Evolutionary conservation across 2,113 vertebrate genomes (phyloP).

Genomic region (Athene cunicularia): DNA sequence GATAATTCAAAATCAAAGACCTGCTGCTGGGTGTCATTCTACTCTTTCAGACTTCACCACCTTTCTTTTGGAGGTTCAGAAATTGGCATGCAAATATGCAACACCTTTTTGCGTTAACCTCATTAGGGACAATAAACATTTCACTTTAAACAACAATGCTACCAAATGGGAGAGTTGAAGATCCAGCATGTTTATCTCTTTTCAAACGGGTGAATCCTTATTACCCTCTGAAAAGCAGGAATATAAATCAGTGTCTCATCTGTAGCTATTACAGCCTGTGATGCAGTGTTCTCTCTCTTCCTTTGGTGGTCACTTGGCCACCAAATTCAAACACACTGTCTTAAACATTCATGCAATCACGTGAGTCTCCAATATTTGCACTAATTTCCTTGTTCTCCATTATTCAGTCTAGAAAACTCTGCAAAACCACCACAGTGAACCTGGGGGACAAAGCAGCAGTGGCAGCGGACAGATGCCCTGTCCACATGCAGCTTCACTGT

Average conservation of each 20-base stretch:
- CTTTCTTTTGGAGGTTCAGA: conserved; percentile 15
- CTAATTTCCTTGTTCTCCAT: neutral
- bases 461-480: rapidly evolving
- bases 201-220: neutral
- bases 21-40: neutral
- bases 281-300: neutral
- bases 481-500: neutral
- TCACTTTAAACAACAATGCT: neutral
- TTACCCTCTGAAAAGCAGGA: conserved; percentile 8
- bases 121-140: conserved; percentile 12
- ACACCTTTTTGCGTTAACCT: neutral
- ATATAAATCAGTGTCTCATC: conserved; percentile 11
- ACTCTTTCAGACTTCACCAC: neutral
- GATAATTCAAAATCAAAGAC: neutral
- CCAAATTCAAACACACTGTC: neutral
- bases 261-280: conserved; percentile 20
- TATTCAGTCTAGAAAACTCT: neutral
- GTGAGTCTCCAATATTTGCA: neutral
- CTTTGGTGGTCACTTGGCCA: neutral
- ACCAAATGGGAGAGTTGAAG: neutral
- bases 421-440: neutral
- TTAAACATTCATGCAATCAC: neutral
- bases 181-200: neutral
- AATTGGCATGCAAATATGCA: neutral
- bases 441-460: neutral